phyloP scores from a whole-genome alignment of 2,797 vertebrate species.

The Iguana delicatissima region DNA sequence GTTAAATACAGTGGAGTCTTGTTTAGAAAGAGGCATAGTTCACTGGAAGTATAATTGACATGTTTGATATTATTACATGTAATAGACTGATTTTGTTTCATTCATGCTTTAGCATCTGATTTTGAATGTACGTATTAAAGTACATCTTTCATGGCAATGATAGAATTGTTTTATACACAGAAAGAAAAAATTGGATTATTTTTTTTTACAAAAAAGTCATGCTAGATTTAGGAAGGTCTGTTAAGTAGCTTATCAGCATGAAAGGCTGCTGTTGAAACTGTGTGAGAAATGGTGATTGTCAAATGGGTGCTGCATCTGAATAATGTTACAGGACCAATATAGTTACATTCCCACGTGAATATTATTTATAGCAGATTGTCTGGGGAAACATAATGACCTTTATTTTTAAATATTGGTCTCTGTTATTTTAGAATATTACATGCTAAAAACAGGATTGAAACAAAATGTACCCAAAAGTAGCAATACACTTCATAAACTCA shows the following conservation, averaged over 20 bases:
- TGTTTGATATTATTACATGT: background rate
- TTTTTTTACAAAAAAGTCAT: background rate
- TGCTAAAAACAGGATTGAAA: conserved; percentile 17
- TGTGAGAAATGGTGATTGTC: background rate
- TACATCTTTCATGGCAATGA: background rate
- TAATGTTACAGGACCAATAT: background rate
- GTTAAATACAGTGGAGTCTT: background rate
- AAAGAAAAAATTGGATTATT: background rate
- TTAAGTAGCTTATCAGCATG: background rate
- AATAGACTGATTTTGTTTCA: background rate
- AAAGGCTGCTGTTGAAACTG: background rate
- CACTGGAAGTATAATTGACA: background rate
- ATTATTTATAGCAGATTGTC: background rate
- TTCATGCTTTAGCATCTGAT: background rate
- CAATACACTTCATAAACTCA: background rate
- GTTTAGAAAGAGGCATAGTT: background rate
- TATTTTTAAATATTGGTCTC: background rate
- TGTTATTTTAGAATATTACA: conserved; percentile 22
- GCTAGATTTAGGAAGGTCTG: background rate
- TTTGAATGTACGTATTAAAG: background rate
- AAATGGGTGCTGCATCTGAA: background rate
- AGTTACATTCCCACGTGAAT: background rate
- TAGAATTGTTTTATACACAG: background rate
- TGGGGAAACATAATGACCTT: background rate
- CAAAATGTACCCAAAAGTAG: conserved; percentile 18